Percentiles rank a stretch among this genome's conserved stretches.
phyloP scores from a whole-genome alignment of 2,113 vertebrate genomes.

The Podocnemis expansa region DNA sequence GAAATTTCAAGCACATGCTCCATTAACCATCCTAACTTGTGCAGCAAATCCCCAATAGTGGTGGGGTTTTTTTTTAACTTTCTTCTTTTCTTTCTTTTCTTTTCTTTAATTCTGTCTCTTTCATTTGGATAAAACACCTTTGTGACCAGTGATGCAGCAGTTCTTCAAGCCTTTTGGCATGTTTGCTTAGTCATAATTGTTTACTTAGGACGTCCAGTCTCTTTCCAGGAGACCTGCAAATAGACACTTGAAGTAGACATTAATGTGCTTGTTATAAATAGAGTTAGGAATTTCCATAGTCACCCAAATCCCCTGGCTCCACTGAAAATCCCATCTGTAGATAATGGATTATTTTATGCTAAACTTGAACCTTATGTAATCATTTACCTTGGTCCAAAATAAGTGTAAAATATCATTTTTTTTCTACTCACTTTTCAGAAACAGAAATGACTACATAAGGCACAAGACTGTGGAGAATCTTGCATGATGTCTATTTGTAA shows the following conservation, averaged over 20 bases:
- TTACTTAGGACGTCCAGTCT: neutral
- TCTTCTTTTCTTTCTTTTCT: too few relatives aligned
- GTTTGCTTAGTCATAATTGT: neutral
- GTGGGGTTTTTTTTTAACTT: too few relatives aligned
- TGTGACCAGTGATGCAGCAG: neutral
- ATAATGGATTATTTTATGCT: fast-evolving
- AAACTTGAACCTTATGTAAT: neutral
- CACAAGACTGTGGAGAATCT: fast-evolving
- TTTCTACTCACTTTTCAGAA: neutral
- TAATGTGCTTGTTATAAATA: neutral
- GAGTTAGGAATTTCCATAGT: neutral
- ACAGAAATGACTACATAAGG: neutral
- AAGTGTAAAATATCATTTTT: neutral
- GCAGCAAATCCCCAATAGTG: neutral
- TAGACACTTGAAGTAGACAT: fast-evolving
- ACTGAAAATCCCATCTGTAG: neutral
- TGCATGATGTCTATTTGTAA: neutral
- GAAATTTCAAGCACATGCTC: neutral
- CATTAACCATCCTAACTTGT: neutral
- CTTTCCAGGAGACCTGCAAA: neutral
- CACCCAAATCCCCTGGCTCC: neutral
- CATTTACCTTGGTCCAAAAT: neutral
- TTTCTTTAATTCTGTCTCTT: too few relatives aligned
- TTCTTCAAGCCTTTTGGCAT: neutral
- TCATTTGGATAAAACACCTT: neutral